A percentile compares a stretch with the other conserved stretches of the same genome.
phyloP scores from a whole-genome alignment of 2,888 invertebrate species.

The Pecten maximus region DNA sequence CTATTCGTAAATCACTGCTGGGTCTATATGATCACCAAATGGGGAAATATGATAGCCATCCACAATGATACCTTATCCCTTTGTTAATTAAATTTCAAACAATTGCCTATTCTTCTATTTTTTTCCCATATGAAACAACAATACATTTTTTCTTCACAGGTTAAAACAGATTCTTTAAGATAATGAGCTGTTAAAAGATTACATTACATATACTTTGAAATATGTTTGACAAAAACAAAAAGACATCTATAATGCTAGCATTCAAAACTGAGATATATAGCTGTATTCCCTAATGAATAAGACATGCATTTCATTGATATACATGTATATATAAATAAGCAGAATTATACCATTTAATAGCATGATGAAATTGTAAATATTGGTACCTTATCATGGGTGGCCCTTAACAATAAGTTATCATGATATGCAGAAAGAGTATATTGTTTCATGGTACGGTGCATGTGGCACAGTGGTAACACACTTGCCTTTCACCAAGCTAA shows the following conservation, averaged over 20 bases:
- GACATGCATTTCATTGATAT: background rate
- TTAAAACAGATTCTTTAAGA: background rate
- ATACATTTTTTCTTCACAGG: constrained; percentile 7
- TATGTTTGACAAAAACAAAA: background rate
- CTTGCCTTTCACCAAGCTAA: too few relatives aligned
- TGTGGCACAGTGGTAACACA: too few relatives aligned
- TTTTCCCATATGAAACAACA: background rate
- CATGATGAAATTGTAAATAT: background rate
- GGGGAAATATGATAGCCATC: background rate
- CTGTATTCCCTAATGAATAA: background rate
- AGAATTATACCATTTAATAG: background rate
- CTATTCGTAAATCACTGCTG: background rate
- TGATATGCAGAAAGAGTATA: too few relatives aligned
- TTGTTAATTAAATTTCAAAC: constrained; percentile 23
- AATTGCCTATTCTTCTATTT: background rate
- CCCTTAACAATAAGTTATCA: too few relatives aligned
- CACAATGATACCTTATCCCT: background rate
- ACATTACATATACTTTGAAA: background rate
- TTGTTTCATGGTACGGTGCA: too few relatives aligned
- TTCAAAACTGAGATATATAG: background rate
- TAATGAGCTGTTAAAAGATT: constrained; percentile 24
- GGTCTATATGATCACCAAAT: background rate
- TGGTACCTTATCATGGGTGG: too few relatives aligned
- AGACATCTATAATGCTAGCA: background rate
- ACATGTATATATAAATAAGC: background rate